phyloP scores from a whole-genome alignment of 2,888 invertebrate genomes.

The Muschampia plurimacula region DNA sequence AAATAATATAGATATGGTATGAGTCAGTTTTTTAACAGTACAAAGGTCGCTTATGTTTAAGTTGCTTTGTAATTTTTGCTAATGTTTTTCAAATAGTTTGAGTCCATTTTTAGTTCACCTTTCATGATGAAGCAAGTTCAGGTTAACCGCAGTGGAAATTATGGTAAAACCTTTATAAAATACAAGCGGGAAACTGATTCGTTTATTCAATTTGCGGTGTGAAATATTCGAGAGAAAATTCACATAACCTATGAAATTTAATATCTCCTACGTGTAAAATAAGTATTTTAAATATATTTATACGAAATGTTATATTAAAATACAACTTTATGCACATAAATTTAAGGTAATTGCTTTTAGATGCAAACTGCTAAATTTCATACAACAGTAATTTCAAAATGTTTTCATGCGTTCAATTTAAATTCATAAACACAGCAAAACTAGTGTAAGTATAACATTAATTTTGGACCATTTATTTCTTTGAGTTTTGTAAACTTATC shows the following conservation, averaged over 20 bases:
- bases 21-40: no score
- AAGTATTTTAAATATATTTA: not conserved
- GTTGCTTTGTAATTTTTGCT: not conserved
- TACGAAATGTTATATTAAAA: not conserved
- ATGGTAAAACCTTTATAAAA: constrained; percentile 29
- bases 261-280: not conserved
- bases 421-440: no score
- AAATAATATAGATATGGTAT: no score
- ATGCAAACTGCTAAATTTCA: no score
- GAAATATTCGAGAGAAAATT: constrained; percentile 17
- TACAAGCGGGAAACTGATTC: constrained; percentile 21
- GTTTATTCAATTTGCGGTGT: constrained; percentile 28
- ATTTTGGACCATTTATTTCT: no score
- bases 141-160: constrained; percentile 28
- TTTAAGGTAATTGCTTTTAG: not conserved
- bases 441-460: no score
- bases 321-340: not conserved
- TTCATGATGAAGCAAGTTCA: constrained; percentile 8
- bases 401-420: not conserved
- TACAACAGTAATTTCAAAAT: no score
- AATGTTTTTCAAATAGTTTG: not conserved
- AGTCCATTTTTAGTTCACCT: not conserved
- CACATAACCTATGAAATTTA: constrained; percentile 10
- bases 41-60: no score
- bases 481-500: no score